phyloP scores from a whole-genome alignment of 2,113 vertebrate genomes.

The Engystomops pustulosus region DNA sequence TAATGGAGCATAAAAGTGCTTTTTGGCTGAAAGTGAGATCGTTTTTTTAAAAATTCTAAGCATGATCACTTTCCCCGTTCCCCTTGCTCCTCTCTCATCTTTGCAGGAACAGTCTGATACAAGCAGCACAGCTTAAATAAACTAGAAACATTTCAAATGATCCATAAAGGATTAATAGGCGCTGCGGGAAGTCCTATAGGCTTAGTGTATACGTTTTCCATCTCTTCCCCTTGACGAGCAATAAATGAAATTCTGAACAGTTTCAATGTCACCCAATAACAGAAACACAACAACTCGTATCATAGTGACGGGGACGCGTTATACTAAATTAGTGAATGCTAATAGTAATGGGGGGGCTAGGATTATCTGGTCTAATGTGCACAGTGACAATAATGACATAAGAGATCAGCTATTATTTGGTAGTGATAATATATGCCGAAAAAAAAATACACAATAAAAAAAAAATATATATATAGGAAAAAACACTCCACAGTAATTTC shows the following conservation, averaged over 20 bases:
- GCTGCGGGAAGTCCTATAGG: slow-evolving; percentile 84
- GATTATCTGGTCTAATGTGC: background rate
- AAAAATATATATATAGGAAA: too few species aligned
- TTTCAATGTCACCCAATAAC: slow-evolving; percentile 78
- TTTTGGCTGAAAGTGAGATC: slow-evolving; percentile 85
- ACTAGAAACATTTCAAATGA: slow-evolving; percentile 88
- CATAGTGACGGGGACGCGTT: background rate
- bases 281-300: slow-evolving; percentile 8
- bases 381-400: slow-evolving; percentile 62
- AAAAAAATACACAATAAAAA: slow-evolving; percentile 74
- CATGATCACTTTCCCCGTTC: slow-evolving; percentile 81
- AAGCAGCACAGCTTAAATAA: slow-evolving; percentile 86
- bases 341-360: background rate
- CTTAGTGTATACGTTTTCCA: slow-evolving; percentile 79
- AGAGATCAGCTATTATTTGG: slow-evolving; percentile 82
- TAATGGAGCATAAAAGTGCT: slow-evolving; percentile 88
- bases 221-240: slow-evolving; percentile 73
- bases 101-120: slow-evolving; percentile 84
- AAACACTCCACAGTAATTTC: slow-evolving; percentile 75
- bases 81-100: slow-evolving; percentile 24
- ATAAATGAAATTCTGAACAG: slow-evolving; percentile 82
- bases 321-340: slow-evolving; percentile 3
- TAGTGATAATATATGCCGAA: slow-evolving; percentile 85
- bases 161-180: slow-evolving; percentile 88
- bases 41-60: slow-evolving; percentile 81